phyloP scores from a whole-genome alignment of 2,113 vertebrate genomes.

The Cololabis saira region DNA sequence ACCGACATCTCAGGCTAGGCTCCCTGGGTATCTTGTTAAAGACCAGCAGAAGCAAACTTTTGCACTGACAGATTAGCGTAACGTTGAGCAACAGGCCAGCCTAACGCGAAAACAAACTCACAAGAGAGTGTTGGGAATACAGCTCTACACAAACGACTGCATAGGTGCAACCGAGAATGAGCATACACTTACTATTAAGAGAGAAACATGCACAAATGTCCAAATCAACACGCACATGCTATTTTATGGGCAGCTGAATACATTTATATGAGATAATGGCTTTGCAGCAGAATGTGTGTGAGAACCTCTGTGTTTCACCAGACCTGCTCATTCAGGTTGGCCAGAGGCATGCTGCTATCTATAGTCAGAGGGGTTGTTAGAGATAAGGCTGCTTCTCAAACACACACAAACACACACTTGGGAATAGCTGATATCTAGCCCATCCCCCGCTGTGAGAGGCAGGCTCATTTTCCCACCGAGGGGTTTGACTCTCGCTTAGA shows the following conservation, averaged over 20 bases:
- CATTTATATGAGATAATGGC: background rate
- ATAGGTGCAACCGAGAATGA: too few relatives aligned
- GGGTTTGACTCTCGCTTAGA: background rate
- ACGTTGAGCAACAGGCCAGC: constrained; percentile 5
- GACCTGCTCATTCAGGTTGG: constrained; percentile 40
- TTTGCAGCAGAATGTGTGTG: too few relatives aligned
- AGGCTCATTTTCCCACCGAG: constrained; percentile 47
- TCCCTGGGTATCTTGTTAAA: constrained; percentile 63
- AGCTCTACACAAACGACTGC: too few relatives aligned
- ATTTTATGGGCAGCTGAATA: constrained; percentile 2
- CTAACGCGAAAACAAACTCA: constrained; percentile 1
- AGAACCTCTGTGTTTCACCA: constrained; percentile 4
- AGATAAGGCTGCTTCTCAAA: constrained; percentile 18
- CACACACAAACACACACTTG: constrained; percentile 25
- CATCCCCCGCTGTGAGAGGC: constrained; percentile 21
- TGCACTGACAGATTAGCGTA: constrained; percentile 25
- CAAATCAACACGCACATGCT: too few relatives aligned
- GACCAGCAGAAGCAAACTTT: constrained; percentile 51
- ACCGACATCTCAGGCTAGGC: constrained; percentile 25
- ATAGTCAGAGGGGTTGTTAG: constrained; percentile 8
- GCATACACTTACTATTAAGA: too few relatives aligned
- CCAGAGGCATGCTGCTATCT: constrained; percentile 46
- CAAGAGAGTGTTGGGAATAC: background rate
- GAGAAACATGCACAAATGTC: too few relatives aligned
- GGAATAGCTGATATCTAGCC: constrained; percentile 15